Base-by-base conservation (phyloP, 92 coral and sea anemone species). In the Pocillopora grandis region DNA sequence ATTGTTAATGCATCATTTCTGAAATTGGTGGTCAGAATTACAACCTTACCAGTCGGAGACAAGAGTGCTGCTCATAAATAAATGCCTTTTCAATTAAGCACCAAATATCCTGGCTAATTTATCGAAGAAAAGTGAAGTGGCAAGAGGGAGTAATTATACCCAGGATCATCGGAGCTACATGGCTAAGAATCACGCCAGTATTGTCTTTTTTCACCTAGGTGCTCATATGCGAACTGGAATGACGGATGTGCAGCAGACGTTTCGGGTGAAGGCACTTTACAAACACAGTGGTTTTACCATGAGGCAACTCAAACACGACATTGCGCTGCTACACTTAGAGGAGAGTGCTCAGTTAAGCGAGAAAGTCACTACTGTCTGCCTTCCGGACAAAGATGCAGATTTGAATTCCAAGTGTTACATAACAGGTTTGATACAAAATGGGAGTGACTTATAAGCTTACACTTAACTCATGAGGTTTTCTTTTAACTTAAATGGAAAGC, bases 291-390 rank as follows among this genome's bases (percentile, higher is more conserved):
- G 92, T 49, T 91, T 91, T 68, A 81, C 86, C 57, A 91, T 85
- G 95, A 80, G 76, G 37, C 80, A 86, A 20, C 79, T 85, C 55
- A 89, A 77, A 68, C 90, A 91, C 67, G 95, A 91, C 75, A 71
- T 91, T 1, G 92, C 94, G 9, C 78, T 91, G 12, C 78, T 89
- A 12, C 87, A 91, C 55, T 90, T 91, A 16, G 90, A 65, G 56
- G 19, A 88, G 16, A 85, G 85, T 23, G 94, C 66, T 49, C 36
- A 78, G 1, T 80, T 93, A 21, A 93, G 97, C 66, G 76, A 78
- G 75, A 90, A 93, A 76, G 93, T 93, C 18, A 83, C 72, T 62
- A 87, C 90, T 7, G 89, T 91, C 56, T 93, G 97, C 68, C 93
- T 92, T 1, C 93, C 96, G 12, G 77, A 70, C 61, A 48, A 76